A percentile compares a stretch with the other conserved stretches of the same genome.
Evolutionary conservation across 2,888 invertebrate species (phyloP).

Genomic region (Acronicta leporina): DNA sequence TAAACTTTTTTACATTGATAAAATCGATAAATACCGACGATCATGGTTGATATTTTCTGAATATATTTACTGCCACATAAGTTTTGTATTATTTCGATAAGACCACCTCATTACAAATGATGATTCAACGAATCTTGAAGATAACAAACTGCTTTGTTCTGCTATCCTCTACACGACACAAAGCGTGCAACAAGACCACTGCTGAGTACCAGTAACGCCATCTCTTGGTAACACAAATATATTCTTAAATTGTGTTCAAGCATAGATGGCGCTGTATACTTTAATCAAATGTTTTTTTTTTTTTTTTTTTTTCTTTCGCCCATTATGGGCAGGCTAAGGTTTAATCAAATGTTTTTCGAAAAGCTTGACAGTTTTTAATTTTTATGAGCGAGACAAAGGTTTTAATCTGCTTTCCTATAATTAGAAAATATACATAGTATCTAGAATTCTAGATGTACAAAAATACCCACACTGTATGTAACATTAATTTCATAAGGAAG

Average conservation of each 20-base stretch:
- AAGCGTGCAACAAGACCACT: constrained; percentile 15
- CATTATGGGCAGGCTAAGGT: too few relatives aligned
- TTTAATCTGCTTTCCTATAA: too few relatives aligned
- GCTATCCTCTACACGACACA: constrained; percentile 19
- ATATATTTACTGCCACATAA: constrained; percentile 87
- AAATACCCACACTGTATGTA: too few relatives aligned
- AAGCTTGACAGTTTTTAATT: too few relatives aligned
- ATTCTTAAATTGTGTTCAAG: background rate
- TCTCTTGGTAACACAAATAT: constrained; percentile 29
- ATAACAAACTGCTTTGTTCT: constrained; percentile 56
- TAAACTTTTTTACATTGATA: constrained; percentile 82
- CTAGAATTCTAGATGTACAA: too few relatives aligned
- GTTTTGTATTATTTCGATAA: constrained; percentile 70
- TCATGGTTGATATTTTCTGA: constrained; percentile 87
- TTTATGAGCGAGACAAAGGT: too few relatives aligned
- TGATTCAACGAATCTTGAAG: constrained; percentile 51
- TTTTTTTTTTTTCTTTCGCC: too few relatives aligned
- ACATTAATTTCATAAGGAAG: too few relatives aligned
- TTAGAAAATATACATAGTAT: too few relatives aligned
- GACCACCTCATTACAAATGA: constrained; percentile 48
- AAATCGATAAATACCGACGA: constrained; percentile 74
- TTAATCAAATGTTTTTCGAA: too few relatives aligned
- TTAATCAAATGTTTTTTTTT: too few relatives aligned
- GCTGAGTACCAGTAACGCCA: constrained; percentile 47
- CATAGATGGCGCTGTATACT: constrained; percentile 40